phyloP scores from a whole-genome alignment of 2,113 vertebrate species.

The Gracilinanus agilis region DNA sequence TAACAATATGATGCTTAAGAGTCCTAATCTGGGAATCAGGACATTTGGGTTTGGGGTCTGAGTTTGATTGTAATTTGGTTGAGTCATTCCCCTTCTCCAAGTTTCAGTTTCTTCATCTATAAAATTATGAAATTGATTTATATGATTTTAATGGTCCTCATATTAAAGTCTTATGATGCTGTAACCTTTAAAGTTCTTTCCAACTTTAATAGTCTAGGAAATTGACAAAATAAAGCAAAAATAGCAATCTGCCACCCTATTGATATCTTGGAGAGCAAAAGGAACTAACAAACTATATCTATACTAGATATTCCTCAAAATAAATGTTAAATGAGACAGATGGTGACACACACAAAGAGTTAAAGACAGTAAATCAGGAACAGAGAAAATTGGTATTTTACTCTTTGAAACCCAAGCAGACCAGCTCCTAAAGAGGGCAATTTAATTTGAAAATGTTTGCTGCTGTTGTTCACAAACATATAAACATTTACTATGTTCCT shows the following conservation, averaged over 20 bases:
- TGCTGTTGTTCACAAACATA: background rate
- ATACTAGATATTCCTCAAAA: too few relatives aligned
- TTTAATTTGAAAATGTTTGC: conserved; percentile 33
- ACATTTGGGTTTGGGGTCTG: background rate
- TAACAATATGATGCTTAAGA: background rate
- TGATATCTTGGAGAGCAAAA: conserved; percentile 42
- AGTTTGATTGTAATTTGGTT: background rate
- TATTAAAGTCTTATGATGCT: background rate
- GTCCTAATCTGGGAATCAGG: background rate
- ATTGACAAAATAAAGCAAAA: background rate
- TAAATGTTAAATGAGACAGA: too few relatives aligned
- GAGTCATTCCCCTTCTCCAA: background rate
- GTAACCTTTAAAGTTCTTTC: conserved; percentile 43
- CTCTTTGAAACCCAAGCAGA: conserved; percentile 12
- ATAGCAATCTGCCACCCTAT: background rate
- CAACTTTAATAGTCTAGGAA: too few relatives aligned
- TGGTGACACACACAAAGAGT: too few relatives aligned
- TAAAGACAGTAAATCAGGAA: background rate
- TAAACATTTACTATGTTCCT: conserved; percentile 28
- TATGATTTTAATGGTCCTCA: conserved; percentile 4
- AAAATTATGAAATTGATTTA: conserved; percentile 9
- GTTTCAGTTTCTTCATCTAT: background rate
- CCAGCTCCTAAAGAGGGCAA: background rate
- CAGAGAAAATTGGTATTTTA: conserved; percentile 19
- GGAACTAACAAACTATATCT: conserved; percentile 37